phyloP scores from a whole-genome alignment of 2,888 invertebrate species.

The Synanthedon formicaeformis region DNA sequence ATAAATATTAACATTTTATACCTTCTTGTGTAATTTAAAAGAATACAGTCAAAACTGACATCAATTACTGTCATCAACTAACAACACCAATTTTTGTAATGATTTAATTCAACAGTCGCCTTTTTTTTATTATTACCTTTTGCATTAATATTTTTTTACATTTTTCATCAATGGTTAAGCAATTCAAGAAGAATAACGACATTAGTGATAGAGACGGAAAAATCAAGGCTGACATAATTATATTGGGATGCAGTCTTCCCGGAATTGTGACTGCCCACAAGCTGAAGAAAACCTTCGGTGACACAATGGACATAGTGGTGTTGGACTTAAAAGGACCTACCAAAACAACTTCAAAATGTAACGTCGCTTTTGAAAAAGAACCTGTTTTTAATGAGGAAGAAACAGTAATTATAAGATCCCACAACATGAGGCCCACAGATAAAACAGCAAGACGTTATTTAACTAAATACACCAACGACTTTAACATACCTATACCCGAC shows the following conservation, averaged over 20 bases:
- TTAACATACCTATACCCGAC: conserved; percentile 40
- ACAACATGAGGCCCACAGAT: conserved; percentile 9
- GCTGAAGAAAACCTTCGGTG: conserved; percentile 48
- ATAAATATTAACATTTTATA: too few relatives aligned
- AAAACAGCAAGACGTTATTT: conserved; percentile 37
- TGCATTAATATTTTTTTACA: too few relatives aligned
- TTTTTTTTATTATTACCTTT: too few relatives aligned
- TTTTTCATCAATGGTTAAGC: neutral
- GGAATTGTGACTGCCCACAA: conserved; percentile 59
- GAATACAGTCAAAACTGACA: too few relatives aligned
- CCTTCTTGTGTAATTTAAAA: too few relatives aligned
- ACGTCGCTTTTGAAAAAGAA: conserved; percentile 35
- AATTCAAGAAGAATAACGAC: conserved; percentile 6
- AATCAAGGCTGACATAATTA: conserved; percentile 50
- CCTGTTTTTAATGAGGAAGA: conserved; percentile 10
- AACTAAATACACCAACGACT: conserved; percentile 35
- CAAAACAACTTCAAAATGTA: conserved; percentile 22
- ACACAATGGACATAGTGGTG: conserved; percentile 50
- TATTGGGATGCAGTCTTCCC: conserved; percentile 54
- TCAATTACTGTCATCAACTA: too few relatives aligned
- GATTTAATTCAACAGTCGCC: too few relatives aligned
- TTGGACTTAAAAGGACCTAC: conserved; percentile 29
- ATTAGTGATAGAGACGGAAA: conserved; percentile 1
- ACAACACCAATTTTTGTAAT: too few relatives aligned
- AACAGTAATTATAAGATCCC: neutral